A percentile compares a stretch with the other conserved stretches of the same genome.
Evolutionary conservation across 2,888 invertebrate species (phyloP).

Genomic region (Adineta ricciae): DNA sequence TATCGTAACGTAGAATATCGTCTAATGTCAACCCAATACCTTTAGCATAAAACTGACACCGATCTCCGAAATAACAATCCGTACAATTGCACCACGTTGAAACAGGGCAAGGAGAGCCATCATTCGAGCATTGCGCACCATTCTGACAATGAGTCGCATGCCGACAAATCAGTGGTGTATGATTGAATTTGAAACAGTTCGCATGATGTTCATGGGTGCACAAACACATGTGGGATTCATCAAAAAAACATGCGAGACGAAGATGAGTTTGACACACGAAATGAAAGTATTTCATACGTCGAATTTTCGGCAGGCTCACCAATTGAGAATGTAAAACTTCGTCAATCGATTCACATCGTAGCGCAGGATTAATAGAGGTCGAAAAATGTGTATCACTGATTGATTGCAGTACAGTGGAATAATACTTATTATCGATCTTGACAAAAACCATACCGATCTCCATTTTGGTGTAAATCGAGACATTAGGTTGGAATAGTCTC

Average conservation of each 20-base stretch:
- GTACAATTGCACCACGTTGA: too few species aligned
- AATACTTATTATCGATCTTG: background rate
- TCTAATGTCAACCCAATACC: too few species aligned
- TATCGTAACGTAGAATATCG: too few species aligned
- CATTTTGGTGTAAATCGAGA: background rate
- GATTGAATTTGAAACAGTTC: background rate
- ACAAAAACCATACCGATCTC: background rate
- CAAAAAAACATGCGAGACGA: background rate
- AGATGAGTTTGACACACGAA: background rate
- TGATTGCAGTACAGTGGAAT: background rate
- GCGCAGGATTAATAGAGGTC: background rate
- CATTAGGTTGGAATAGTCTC: background rate
- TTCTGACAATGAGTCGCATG: background rate
- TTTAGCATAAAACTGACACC: background rate
- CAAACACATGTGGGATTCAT: background rate
- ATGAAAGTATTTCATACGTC: background rate
- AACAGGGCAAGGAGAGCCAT: too few species aligned
- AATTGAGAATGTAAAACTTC: background rate
- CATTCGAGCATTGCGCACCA: too few species aligned
- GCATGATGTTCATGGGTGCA: background rate
- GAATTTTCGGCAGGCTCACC: background rate
- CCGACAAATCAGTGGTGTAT: background rate
- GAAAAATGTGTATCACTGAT: background rate
- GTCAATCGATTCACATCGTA: background rate
- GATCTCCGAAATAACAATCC: background rate